Evolutionary conservation across 2,888 invertebrate species (phyloP).

Genomic region (Thysanoteuthis rhombus): DNA sequence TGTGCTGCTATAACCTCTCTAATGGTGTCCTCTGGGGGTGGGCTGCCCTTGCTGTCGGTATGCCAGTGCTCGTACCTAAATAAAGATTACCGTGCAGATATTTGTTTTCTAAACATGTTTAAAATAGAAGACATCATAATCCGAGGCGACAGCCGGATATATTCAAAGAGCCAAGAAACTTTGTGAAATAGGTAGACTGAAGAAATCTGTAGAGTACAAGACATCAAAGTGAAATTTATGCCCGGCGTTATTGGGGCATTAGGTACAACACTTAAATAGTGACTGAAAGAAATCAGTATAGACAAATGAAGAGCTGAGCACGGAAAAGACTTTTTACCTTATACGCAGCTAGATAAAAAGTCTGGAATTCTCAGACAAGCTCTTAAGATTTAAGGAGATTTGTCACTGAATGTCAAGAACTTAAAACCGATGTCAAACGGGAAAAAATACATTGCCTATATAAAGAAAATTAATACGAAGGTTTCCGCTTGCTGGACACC

Average conservation of each 20-base stretch:
- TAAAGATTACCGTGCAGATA: too few species aligned
- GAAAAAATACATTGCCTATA: background rate
- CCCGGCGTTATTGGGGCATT: background rate
- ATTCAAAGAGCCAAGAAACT: background rate
- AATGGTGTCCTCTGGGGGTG: too few species aligned
- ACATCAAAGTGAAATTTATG: background rate
- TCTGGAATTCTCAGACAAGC: constrained; percentile 12
- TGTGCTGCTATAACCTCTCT: too few species aligned
- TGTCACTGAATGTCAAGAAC: background rate
- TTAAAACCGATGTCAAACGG: background rate
- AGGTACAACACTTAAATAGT: background rate
- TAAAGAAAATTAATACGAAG: background rate
- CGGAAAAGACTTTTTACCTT: background rate
- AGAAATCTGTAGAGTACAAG: background rate
- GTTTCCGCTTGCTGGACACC: background rate
- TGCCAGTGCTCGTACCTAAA: too few species aligned
- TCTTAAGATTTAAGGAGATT: background rate
- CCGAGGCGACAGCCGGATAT: background rate
- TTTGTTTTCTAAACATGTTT: too few species aligned
- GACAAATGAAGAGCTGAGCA: background rate
- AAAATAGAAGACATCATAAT: background rate
- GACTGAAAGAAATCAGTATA: background rate
- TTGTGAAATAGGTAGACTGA: background rate
- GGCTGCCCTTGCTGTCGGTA: too few species aligned
- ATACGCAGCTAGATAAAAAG: too few species aligned